Evolutionary conservation across 64 coral and sea anemone species (phyloP).

Genomic region (Porites australiensis): DNA sequence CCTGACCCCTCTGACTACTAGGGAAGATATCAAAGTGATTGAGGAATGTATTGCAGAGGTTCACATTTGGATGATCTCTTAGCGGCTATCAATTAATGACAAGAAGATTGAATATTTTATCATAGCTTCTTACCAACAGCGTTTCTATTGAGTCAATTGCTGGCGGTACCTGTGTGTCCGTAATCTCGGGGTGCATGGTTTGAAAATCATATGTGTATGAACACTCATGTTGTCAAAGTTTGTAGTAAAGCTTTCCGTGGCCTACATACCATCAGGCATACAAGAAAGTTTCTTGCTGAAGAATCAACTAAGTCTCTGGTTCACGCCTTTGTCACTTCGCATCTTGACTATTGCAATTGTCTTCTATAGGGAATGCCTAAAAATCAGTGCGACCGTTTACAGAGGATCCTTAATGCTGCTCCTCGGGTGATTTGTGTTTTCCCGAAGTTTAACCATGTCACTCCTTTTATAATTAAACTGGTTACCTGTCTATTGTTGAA

Average conservation of each 20-base stretch:
- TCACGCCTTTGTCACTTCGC: constrained; percentile 58
- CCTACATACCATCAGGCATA: constrained; percentile 41
- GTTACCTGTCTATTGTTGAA: neutral
- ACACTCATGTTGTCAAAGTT: constrained; percentile 5
- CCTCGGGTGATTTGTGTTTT: constrained; percentile 17
- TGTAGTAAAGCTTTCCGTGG: constrained; percentile 49
- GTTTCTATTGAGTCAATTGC: too few relatives aligned
- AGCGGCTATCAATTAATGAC: too few relatives aligned
- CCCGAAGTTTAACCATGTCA: constrained; percentile 16
- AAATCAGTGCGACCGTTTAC: constrained; percentile 47
- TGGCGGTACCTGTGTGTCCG: too few relatives aligned
- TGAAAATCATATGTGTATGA: constrained; percentile 46
- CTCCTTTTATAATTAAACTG: constrained; percentile 16
- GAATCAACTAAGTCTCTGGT: constrained; percentile 37
- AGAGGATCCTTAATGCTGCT: constrained; percentile 60
- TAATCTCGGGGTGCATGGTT: constrained; percentile 12
- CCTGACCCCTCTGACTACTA: too few relatives aligned
- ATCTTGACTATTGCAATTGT: constrained; percentile 56
- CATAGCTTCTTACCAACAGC: too few relatives aligned
- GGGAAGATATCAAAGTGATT: too few relatives aligned
- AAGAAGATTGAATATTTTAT: too few relatives aligned
- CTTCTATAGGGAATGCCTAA: constrained; percentile 27
- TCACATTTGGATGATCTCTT: too few relatives aligned
- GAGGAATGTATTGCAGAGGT: too few relatives aligned
- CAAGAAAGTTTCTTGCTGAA: constrained; percentile 31